Percentiles rank a stretch among this genome's conserved stretches.
phyloP scores from a whole-genome alignment of 1,140 invertebrate genomes.

The Papilio polyxenes region DNA sequence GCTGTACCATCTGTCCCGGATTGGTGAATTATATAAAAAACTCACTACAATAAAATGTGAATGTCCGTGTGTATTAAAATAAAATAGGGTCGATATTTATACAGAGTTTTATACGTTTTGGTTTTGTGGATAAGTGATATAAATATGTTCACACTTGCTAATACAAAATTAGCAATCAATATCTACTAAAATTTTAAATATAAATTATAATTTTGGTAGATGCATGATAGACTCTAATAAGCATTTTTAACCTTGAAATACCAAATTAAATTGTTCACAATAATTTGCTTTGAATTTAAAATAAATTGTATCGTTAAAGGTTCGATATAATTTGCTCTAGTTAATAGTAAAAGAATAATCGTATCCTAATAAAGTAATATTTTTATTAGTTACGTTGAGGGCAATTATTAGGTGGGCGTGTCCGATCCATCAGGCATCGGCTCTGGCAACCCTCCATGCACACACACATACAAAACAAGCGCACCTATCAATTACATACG shows the following conservation, averaged over 20 bases:
- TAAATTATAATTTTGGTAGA: background rate
- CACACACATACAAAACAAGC: slow-evolving; percentile 41
- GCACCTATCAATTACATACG: slow-evolving; percentile 40
- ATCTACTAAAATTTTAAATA: background rate
- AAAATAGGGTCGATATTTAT: slow-evolving; percentile 29
- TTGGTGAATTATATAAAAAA: slow-evolving; percentile 79
- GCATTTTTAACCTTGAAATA: background rate
- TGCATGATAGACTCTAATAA: background rate
- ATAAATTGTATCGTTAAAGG: background rate
- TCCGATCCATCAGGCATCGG: slow-evolving; percentile 57
- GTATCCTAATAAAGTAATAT: slow-evolving; percentile 19
- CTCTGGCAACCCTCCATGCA: slow-evolving; percentile 56
- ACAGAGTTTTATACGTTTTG: background rate
- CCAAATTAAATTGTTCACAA: background rate
- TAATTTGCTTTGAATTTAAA: background rate
- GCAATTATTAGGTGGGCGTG: slow-evolving; percentile 67
- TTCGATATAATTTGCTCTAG: background rate
- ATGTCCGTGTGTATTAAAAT: slow-evolving; percentile 53
- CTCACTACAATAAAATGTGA: slow-evolving; percentile 52
- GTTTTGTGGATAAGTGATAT: background rate
- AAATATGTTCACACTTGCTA: background rate
- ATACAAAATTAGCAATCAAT: background rate
- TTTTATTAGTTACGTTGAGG: slow-evolving; percentile 24
- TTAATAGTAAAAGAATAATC: background rate
- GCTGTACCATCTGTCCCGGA: slow-evolving; percentile 71